Evolutionary conservation across 2,113 vertebrate species (phyloP).

Genomic region (Paracanthobrama guichenoti): DNA sequence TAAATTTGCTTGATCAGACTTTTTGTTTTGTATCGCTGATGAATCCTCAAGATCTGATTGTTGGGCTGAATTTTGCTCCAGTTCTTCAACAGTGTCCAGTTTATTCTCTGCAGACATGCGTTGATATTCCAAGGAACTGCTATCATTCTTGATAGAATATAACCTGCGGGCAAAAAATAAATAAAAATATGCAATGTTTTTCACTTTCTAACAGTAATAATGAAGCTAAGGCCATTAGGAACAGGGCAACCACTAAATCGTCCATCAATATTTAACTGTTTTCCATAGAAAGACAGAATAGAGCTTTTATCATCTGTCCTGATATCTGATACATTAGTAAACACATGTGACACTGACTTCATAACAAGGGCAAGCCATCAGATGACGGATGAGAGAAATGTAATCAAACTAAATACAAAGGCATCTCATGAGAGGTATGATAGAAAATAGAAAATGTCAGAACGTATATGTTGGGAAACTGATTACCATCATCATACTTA

Average conservation of each 20-base stretch:
- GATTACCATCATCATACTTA: no score
- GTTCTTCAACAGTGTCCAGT: not conserved
- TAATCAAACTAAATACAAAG: not conserved
- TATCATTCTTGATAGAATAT: not conserved
- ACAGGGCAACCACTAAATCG: not conserved
- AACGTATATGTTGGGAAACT: no score
- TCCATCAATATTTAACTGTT: not conserved
- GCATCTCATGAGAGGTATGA: not conserved
- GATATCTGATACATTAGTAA: not conserved
- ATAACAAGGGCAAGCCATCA: not conserved
- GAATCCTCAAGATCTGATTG: not conserved
- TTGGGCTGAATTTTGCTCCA: not conserved
- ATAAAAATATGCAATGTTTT: not conserved
- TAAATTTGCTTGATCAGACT: not conserved
- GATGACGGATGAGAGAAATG: not conserved
- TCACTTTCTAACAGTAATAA: not conserved
- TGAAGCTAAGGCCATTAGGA: not conserved
- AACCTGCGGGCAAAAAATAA: not conserved
- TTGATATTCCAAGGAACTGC: not conserved
- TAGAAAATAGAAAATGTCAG: not conserved
- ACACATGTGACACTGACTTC: not conserved
- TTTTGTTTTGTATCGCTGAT: not conserved
- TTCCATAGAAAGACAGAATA: not conserved
- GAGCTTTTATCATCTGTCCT: not conserved
- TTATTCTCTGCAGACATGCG: not conserved